Evolutionary conservation across 1,140 invertebrate species (phyloP), one percentile per base, ranked within the genome.

Genomic region (Cydia fagiglandana): DNA sequence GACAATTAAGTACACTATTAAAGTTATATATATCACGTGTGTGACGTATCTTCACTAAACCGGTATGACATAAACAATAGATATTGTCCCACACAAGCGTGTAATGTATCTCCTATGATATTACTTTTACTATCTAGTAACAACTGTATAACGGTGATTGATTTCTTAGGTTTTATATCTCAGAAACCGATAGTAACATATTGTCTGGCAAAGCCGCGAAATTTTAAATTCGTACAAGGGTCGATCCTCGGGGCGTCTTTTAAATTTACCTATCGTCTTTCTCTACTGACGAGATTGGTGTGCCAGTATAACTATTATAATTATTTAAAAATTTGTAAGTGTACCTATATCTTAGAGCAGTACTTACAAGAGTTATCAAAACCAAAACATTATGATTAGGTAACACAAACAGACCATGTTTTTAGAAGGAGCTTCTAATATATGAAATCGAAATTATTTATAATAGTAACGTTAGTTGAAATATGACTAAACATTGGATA

Each of bases 31-130:
- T 9, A 61, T 24, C 3, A 24, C 20, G 10, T 12, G 56, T 61
- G 56, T 61, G 56, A 61, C 56, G 56, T 61, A 61, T 24, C 56
- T 20, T 61, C 6, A 20, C 17, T 61, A 4, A 61, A 61, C 56
- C 56, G 56, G 56, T 24, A 24, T 24, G 12, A 61, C 20, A 61
- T 61, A 61, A 61, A 61, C 56, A 61, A 61, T 61, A 61, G 56
- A 61, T 61, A 61, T 61, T 61, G 56, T 61, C 56, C 56, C 20
- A 61, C 24, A 61, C 56, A 20, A 61, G 17, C 56, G 56, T 61
- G 6, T 24, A 61, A 61, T 17, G 56, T n/a, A 61, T 61, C 9
- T 24, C 1, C 41, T 9, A 1, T 61, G 20, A 61, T 61, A 61
- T 24, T 61, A 61, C 56, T 20, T 61, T 61, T 61, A 61, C 20